Evolutionary conservation across 2,888 invertebrate genomes (phyloP).

Genomic region (Idaea biselata): DNA sequence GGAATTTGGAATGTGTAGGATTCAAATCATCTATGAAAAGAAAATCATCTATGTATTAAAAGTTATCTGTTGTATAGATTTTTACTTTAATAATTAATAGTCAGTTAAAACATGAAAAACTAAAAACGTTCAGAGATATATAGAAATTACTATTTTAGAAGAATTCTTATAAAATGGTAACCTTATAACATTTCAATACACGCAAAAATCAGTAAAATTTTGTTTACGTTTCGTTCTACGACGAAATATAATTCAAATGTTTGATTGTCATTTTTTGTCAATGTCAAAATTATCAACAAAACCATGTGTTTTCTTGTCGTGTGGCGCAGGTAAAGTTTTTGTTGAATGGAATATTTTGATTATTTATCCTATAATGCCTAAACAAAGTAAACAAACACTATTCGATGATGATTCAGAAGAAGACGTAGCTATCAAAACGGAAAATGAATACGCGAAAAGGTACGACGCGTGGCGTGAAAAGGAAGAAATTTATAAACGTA

Average conservation of each 20-base stretch:
- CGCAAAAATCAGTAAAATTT: background rate
- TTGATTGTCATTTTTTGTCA: background rate
- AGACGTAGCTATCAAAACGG: conserved; percentile 83
- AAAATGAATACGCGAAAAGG: conserved; percentile 90
- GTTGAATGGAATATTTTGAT: conserved; percentile 7
- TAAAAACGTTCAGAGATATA: background rate
- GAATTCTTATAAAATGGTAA: background rate
- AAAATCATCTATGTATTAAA: too few species aligned
- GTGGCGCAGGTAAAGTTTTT: background rate
- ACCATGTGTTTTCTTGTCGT: conserved; percentile 11
- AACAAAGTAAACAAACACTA: conserved; percentile 61
- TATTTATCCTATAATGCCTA: conserved; percentile 37
- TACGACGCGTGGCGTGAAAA: conserved; percentile 92
- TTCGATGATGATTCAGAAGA: conserved; percentile 81
- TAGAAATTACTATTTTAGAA: background rate
- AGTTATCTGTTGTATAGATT: too few species aligned
- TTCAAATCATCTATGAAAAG: too few species aligned
- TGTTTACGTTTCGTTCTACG: background rate
- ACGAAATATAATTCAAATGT: background rate
- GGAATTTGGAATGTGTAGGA: too few species aligned
- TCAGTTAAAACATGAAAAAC: too few species aligned
- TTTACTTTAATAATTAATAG: too few species aligned
- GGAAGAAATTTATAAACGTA: conserved; percentile 91
- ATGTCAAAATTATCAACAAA: conserved; percentile 8
- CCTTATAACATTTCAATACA: background rate